Percentiles rank a stretch among this genome's conserved stretches.
Conservation (phyloP, 2,888 invertebrate species). For the Himalopsyche kuldschensis region DNA sequence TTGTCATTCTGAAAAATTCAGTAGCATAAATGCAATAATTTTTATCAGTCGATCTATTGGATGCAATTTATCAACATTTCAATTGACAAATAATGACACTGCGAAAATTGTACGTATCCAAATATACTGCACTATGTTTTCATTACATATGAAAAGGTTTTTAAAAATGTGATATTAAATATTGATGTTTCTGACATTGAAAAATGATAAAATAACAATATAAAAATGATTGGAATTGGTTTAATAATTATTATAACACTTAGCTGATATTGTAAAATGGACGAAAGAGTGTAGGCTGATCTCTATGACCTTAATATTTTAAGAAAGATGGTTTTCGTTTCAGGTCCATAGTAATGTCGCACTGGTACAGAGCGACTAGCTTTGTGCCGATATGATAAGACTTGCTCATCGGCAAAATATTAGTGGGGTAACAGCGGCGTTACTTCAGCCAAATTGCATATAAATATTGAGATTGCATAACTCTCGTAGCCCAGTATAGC, state of each 20-base stretch:
- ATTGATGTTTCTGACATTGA: no score
- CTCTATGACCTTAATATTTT: neutral
- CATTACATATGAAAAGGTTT: no score
- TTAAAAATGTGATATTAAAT: no score
- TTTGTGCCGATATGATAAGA: neutral
- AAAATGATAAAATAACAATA: no score
- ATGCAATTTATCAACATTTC: no score
- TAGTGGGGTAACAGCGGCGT: conserved; percentile 10
- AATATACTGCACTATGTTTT: no score
- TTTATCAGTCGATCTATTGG: no score
- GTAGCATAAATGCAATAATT: no score
- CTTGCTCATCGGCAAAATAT: neutral
- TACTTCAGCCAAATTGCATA: conserved; percentile 6
- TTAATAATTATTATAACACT: neutral
- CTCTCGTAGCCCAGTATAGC: conserved; percentile 8
- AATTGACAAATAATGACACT: no score
- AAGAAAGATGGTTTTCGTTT: neutral
- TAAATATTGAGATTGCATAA: conserved; percentile 9
- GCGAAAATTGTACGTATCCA: no score
- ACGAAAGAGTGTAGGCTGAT: neutral
- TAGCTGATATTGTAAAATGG: neutral
- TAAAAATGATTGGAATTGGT: neutral
- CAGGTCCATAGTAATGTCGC: neutral
- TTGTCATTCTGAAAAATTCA: no score
- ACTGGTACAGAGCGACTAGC: neutral